phyloP scores from a whole-genome alignment of 2,888 invertebrate genomes.

The Ennomos fuscantarius region DNA sequence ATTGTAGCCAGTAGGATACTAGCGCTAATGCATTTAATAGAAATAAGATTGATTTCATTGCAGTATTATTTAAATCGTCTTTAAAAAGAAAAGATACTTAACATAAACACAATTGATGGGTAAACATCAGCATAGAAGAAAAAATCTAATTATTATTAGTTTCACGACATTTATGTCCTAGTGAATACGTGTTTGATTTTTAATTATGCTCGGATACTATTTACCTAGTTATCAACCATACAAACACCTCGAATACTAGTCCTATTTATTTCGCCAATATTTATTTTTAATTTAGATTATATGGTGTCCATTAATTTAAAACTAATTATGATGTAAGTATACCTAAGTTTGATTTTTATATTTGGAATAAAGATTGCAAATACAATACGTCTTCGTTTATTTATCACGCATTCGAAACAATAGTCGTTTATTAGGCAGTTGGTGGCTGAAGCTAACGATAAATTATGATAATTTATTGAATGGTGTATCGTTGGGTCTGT shows the following conservation, averaged over 20 bases:
- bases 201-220: neutral
- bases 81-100: constrained; percentile 9
- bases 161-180: too few relatives aligned
- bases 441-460: constrained; percentile 25
- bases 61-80: constrained; percentile 31
- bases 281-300: constrained; percentile 20
- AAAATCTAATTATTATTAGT: too few relatives aligned
- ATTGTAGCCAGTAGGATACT: constrained; percentile 4
- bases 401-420: constrained; percentile 5
- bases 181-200: too few relatives aligned
- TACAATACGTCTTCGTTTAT: constrained; percentile 16
- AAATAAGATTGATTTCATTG: constrained; percentile 12
- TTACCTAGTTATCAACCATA: constrained; percentile 11
- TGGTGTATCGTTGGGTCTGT: constrained; percentile 8
- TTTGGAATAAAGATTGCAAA: constrained; percentile 33
- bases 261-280: constrained; percentile 29
- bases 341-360: constrained; percentile 7
- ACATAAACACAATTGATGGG: constrained; percentile 3
- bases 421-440: constrained; percentile 20
- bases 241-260: constrained; percentile 40
- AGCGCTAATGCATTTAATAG: constrained; percentile 32
- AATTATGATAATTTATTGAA: constrained; percentile 41
- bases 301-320: constrained; percentile 19
- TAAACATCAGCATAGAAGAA: neutral
- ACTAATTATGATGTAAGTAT: constrained; percentile 24